A percentile compares a stretch with the other conserved stretches of the same genome.
phyloP scores from a whole-genome alignment of 1,140 invertebrate genomes.

The Lineus longissimus region DNA sequence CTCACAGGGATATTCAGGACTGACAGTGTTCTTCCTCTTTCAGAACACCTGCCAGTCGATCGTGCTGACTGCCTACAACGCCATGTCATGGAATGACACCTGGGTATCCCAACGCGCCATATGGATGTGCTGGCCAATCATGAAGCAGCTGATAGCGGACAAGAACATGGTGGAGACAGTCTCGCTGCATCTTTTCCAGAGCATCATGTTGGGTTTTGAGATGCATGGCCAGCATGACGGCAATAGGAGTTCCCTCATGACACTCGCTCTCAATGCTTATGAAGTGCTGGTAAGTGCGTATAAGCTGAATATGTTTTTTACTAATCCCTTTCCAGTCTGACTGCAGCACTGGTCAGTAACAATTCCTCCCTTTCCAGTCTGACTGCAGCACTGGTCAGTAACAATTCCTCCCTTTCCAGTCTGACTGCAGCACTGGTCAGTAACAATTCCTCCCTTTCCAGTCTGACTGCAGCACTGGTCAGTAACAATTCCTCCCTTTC shows the following conservation, averaged over 20 bases:
- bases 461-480: too few relatives aligned
- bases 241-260: slow-evolving; percentile 67
- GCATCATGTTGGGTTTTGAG: slow-evolving; percentile 40
- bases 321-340: too few relatives aligned
- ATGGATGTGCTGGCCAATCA: slow-evolving; percentile 64
- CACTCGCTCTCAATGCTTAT: slow-evolving; percentile 72
- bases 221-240: slow-evolving; percentile 74
- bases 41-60: slow-evolving; percentile 41
- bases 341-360: too few relatives aligned
- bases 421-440: too few relatives aligned
- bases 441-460: too few relatives aligned
- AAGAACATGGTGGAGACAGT: slow-evolving; percentile 28
- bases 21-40: slow-evolving; percentile 23
- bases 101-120: slow-evolving; percentile 72
- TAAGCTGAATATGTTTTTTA: too few relatives aligned
- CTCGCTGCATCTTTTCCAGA: slow-evolving; percentile 31
- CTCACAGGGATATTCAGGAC: too few relatives aligned
- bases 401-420: too few relatives aligned
- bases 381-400: too few relatives aligned
- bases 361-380: too few relatives aligned
- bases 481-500: too few relatives aligned
- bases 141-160: slow-evolving; percentile 41
- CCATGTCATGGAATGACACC: slow-evolving; percentile 82
- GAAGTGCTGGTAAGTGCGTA: slow-evolving; percentile 68
- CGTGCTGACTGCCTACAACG: slow-evolving; percentile 56